Evolutionary conservation across 2,113 vertebrate genomes (phyloP).

Genomic region (Rhinolophus sinicus): DNA sequence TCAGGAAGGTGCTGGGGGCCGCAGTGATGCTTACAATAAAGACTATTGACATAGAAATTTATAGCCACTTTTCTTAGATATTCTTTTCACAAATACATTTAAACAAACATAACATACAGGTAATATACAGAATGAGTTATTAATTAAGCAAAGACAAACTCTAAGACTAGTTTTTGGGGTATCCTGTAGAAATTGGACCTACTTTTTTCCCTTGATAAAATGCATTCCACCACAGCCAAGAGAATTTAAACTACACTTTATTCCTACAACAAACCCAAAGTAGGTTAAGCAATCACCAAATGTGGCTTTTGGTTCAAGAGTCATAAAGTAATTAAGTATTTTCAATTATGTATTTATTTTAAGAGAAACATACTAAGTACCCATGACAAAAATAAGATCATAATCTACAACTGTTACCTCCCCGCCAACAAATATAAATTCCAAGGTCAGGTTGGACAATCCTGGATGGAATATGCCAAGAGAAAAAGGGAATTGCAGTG

Average conservation of each 20-base stretch:
- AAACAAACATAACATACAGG: neutral
- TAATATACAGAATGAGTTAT: neutral
- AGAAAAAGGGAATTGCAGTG: neutral
- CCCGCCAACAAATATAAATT: neutral
- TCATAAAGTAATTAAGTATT: slow-evolving; percentile 31
- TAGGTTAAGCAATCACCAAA: neutral
- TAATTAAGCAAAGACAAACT: slow-evolving; percentile 49
- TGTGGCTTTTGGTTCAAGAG: neutral
- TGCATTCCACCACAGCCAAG: neutral
- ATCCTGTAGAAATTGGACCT: neutral
- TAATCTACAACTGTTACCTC: neutral
- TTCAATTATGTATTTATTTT: slow-evolving; percentile 7
- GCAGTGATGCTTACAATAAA: neutral
- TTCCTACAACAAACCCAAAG: slow-evolving; percentile 1
- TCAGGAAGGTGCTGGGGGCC: neutral
- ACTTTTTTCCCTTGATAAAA: neutral
- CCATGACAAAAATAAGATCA: neutral
- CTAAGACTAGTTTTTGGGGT: neutral
- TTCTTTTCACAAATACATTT: slow-evolving; percentile 10
- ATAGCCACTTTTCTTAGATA: neutral
- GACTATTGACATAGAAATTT: neutral
- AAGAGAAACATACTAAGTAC: slow-evolving; percentile 31
- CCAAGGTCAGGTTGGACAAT: neutral
- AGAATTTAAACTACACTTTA: slow-evolving; percentile 21
- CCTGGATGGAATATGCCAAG: neutral